Evolutionary conservation across 2,888 invertebrate species (phyloP), one percentile per base, ranked within the genome.

Genomic region (Timema cristinae): DNA sequence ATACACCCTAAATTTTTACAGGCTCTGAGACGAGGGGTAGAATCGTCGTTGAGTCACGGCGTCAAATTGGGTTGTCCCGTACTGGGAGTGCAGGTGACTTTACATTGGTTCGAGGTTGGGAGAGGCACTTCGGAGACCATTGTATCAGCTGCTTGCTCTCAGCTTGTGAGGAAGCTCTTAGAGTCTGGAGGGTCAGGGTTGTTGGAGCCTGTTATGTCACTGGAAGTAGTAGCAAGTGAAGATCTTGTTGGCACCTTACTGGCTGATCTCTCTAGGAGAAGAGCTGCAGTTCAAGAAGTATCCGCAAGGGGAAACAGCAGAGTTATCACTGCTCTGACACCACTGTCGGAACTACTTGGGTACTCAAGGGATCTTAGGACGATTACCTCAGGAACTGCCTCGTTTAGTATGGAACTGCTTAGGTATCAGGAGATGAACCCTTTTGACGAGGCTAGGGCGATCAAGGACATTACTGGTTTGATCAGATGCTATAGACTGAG

Each of bases 191-290:
- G 85, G 4, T 82, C 89, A 0, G 77, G 83, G 7, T 84, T 94
- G 11, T 81, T 97, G 77, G 98, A 99, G 82, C 98, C 99, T 5
- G 85, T 97, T 73, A 98, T 98, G 95, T 81, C 84, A 5, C 79
- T 98, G 69, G 92, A 96, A 85, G 88, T 97, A 75, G 87, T 89
- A 7, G 10, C 48, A 13, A 32, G 47, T 11, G 63, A 32, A 6
- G 84, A 86, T 0, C 88, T 90, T 0, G 83, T 89, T 9, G 85
- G 90, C 16, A 78, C 82, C 0, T 86, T 95, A 32, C 78, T 94
- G 75, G 87, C 89, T 0, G 97, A 98, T 85, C 85, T 98, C 67
- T 81, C 89, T 2, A 84, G 89, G 63, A 84, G 96, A 67, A 85
- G 96, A 72, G 88, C 91, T 0, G 83, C 87, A 15, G 87, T 97